A percentile compares a stretch with the other conserved stretches of the same genome.
phyloP scores from a whole-genome alignment of 2,113 vertebrate genomes.

The Odocoileus hemionus region DNA sequence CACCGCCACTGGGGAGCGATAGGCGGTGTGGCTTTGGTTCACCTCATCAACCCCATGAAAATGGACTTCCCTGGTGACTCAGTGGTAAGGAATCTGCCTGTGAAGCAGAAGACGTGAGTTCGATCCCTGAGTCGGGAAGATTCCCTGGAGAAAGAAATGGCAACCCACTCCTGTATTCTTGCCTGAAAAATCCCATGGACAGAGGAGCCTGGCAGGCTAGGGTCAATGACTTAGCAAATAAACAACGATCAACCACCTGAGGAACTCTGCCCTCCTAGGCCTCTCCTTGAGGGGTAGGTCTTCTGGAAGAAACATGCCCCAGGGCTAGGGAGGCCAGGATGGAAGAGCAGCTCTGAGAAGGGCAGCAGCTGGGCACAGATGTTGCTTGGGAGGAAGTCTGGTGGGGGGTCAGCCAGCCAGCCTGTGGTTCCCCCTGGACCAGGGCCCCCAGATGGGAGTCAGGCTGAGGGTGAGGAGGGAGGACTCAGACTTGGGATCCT shows the following conservation, averaged over 20 bases:
- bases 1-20: rapidly evolving
- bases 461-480: background rate
- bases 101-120: background rate
- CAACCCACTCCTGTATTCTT: background rate
- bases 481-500: background rate
- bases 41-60: background rate
- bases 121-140: background rate
- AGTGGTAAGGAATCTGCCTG: background rate
- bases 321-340: background rate
- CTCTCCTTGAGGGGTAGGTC: background rate
- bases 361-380: background rate
- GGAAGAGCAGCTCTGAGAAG: background rate
- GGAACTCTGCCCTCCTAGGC: background rate
- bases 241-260: background rate
- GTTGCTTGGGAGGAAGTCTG: background rate
- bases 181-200: background rate
- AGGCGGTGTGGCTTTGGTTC: background rate
- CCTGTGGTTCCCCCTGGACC: background rate
- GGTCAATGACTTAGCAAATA: background rate
- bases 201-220: background rate
- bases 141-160: background rate
- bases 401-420: background rate
- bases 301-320: background rate
- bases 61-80: background rate
- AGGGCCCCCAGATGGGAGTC: background rate